Evolutionary conservation across 2,113 vertebrate genomes (phyloP), one percentile per base, ranked within the genome.

Genomic region (Planiliza haematocheilus): DNA sequence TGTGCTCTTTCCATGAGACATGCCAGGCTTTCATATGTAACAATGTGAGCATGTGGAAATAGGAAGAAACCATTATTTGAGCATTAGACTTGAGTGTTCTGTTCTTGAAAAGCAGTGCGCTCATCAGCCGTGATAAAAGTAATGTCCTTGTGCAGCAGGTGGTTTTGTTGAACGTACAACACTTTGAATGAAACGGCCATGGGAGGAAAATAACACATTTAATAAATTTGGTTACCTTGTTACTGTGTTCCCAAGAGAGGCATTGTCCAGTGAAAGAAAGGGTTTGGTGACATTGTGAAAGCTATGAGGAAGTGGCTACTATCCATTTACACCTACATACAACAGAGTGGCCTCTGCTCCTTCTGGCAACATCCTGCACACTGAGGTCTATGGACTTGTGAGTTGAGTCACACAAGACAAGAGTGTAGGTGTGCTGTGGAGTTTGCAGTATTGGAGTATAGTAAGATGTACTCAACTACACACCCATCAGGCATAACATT

Each of bases 141-240:
- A 21, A 62, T 21, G 51, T 45, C 55, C 50, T 63, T 58, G 21
- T 60, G 36, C 37, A 42, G 30, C 45, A 11, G 13, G 34, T 42
- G 1, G 17, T 46, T 55, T 57, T 49, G 10, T 13, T 0, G 1
- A 39, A 48, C 24, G 42, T 49, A 37, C n/a, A 18, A 53, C 36
- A 62, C 41, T 17, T 43, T 39, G 12, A 57, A 65, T 59, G 1
- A 55, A 81, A 74, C 8, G 8, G 50, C 68, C 56, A 57, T 84
- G 49, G 17, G 17, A 58, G 41, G 63, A 66, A 76, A 72, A 30
- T 30, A 30, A 30, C 2, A 30, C 24, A 30, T 30, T 30, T 41
- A 42, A 61, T 9, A 0, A 20, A 70, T 63, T 62, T 68, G 37
- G 58, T 38, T 61, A 21, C 34, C 8, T 72, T 69, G 41, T 46